Evolutionary conservation across 2,888 invertebrate species (phyloP).

Genomic region (Nemotelus nigrinus): DNA sequence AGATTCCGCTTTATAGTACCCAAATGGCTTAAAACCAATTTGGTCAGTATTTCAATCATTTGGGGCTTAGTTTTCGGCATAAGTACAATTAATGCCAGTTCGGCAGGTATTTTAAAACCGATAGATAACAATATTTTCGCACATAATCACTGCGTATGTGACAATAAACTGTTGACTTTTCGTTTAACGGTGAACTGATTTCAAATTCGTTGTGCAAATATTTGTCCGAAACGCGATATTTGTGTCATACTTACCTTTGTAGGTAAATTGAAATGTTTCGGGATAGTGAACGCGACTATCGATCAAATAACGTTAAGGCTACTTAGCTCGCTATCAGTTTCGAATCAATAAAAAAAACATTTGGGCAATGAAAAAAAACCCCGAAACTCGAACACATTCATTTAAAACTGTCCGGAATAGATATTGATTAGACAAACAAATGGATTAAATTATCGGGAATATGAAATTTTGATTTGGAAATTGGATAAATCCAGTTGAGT

Average conservation of each 20-base stretch:
- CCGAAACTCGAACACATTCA: constrained; percentile 27
- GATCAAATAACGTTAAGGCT: constrained; percentile 5
- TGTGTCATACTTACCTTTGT: too few species aligned
- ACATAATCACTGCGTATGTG: constrained; percentile 8
- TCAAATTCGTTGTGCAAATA: neutral
- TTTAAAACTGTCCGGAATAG: constrained; percentile 28
- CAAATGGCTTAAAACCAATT: constrained; percentile 32
- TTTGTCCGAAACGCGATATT: too few species aligned
- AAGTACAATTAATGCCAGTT: constrained; percentile 33
- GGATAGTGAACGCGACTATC: constrained; percentile 22
- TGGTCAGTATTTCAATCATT: constrained; percentile 13
- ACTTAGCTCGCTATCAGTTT: constrained; percentile 34
- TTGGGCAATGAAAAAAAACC: constrained; percentile 2
- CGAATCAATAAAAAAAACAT: constrained; percentile 5
- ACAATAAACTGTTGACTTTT: neutral
- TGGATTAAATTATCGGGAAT: neutral
- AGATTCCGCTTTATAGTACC: constrained; percentile 29
- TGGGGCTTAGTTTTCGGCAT: neutral
- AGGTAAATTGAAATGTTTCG: too few species aligned
- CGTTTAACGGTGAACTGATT: neutral
- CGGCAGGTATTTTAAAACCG: constrained; percentile 32
- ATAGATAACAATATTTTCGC: constrained; percentile 11
- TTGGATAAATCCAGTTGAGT: neutral
- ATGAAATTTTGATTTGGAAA: constrained; percentile 4
- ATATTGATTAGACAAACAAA: constrained; percentile 29